Base-by-base conservation (phyloP, 1,140 invertebrate species). In the Doryteuthis pealeii region DNA sequence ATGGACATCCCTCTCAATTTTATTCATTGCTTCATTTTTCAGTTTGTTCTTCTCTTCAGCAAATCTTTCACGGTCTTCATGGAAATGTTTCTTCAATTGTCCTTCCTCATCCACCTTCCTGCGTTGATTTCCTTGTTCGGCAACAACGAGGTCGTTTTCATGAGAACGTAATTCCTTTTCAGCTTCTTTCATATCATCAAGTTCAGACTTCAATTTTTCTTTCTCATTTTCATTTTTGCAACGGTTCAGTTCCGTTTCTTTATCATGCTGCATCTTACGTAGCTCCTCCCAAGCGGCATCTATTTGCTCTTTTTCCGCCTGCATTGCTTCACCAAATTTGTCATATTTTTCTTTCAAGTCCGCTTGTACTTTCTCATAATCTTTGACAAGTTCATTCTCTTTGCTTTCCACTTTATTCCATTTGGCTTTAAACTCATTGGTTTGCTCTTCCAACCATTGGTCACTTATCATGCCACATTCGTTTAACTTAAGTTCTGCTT, bases 271-370 rank as follows among this genome's bases (percentile, higher is more conserved):
- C 66, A 81, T 77, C 28, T 85, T 80, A 22, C 69, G 74, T 8
- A 85, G 74, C 76, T 85, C 84, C 54, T 79, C 74, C 82, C 83
- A 84, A 15, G 84, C 84, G 35, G 81, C 83, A 71, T 85, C 84
- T 22, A 84, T 80, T 28, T 73, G 73, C 28, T 77, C 66, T 72
- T 82, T 83, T 54, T 81, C 79, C 33, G 74, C 74, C 68, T 79
- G 73, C 65, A 84, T 77, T 32, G 75, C 75, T 40, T 84, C 81
- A 15, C 84, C 68, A 45, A 76, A 67, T 10, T 66, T 43, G 49
- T 82, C 78, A 81, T 82, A 83, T 65, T 74, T 70, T 30, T 71
- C 74, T 31, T 78, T 81, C 74, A 80, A 81, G 32, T 76, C 76
- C 69, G 76, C 75, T 54, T 78, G 74, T 15, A 68, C 70, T 15